Conservation (phyloP, 1,140 invertebrate genomes). For the Leguminivora glycinivorella region DNA sequence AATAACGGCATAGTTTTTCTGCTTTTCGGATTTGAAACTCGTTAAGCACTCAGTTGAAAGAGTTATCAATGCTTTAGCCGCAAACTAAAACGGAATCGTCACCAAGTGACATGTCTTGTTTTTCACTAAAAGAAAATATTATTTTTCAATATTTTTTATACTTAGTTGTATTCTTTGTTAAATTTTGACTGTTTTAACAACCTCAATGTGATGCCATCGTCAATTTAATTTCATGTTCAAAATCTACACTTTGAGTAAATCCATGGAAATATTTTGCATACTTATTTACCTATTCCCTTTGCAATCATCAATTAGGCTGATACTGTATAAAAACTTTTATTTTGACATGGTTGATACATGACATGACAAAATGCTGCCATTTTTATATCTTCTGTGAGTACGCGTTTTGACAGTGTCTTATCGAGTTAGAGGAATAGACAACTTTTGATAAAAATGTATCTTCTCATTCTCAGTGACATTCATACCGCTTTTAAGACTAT, state of each 20-base stretch:
- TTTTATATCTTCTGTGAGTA: neutral
- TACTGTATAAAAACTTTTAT: neutral
- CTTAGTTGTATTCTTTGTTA: neutral
- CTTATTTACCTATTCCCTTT: neutral
- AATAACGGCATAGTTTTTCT: neutral
- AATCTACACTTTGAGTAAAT: no score
- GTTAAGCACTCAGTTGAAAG: neutral
- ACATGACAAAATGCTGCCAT: neutral
- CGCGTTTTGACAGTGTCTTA: neutral
- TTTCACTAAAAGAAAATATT: no score
- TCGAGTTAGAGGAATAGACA: neutral
- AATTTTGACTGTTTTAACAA: neutral
- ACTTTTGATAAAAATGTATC: neutral
- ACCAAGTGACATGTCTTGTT: neutral
- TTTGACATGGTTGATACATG: neutral
- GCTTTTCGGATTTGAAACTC: constrained; percentile 19
- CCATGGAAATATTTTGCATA: no score
- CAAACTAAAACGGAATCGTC: neutral
- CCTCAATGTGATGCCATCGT: no score
- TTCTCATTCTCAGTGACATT: neutral
- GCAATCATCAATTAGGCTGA: neutral
- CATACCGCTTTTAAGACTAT: neutral
- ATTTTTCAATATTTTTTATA: no score
- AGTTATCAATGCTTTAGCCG: neutral
- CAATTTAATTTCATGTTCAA: no score